A percentile compares a stretch with the other conserved stretches of the same genome.
Evolutionary conservation across 2,888 invertebrate species (phyloP).

Genomic region (Apoda limacodes): DNA sequence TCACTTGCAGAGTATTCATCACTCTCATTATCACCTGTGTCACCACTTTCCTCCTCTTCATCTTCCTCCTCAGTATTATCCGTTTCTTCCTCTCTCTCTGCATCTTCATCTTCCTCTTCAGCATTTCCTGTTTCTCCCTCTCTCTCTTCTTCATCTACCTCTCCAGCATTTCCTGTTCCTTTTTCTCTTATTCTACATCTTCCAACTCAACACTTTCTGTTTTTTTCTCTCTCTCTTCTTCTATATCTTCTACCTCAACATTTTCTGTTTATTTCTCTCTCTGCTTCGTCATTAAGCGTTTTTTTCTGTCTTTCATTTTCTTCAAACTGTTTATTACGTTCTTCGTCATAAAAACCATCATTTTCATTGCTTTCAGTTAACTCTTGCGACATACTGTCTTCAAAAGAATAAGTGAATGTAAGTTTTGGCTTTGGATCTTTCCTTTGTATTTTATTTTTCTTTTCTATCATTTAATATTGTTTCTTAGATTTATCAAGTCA

Average conservation of each 20-base stretch:
- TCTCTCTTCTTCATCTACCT: constrained; percentile 5
- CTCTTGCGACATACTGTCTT: constrained; percentile 10
- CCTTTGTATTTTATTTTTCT: constrained; percentile 6
- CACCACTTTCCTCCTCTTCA: constrained; percentile 4
- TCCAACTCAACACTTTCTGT: constrained; percentile 4
- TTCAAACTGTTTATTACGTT: constrained; percentile 2
- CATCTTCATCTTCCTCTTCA: constrained; percentile 5
- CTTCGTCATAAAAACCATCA: constrained; percentile 5
- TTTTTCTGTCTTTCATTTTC: constrained; percentile 9
- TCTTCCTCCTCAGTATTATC: constrained; percentile 4
- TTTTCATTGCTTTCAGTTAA: constrained; percentile 10
- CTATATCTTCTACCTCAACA: constrained; percentile 2
- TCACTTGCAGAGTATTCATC: constrained; percentile 14
- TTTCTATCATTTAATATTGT: constrained; percentile 6
- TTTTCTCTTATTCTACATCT: constrained; percentile 6
- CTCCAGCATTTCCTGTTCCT: constrained; percentile 5
- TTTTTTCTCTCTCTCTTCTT: constrained; percentile 10
- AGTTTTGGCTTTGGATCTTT: constrained; percentile 7
- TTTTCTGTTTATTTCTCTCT: constrained; percentile 6
- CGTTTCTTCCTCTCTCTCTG: constrained; percentile 10
- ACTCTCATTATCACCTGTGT: constrained; percentile 6
- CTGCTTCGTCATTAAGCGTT: constrained; percentile 6
- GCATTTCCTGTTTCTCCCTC: constrained; percentile 9
- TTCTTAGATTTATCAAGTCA: constrained; percentile 8
- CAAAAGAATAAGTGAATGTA: constrained; percentile 10